These are phyloP conservation scores for Lithobius niger DNA, from an alignment of 1,140 invertebrate genomes.

Conservation along the genomic window DNA sequence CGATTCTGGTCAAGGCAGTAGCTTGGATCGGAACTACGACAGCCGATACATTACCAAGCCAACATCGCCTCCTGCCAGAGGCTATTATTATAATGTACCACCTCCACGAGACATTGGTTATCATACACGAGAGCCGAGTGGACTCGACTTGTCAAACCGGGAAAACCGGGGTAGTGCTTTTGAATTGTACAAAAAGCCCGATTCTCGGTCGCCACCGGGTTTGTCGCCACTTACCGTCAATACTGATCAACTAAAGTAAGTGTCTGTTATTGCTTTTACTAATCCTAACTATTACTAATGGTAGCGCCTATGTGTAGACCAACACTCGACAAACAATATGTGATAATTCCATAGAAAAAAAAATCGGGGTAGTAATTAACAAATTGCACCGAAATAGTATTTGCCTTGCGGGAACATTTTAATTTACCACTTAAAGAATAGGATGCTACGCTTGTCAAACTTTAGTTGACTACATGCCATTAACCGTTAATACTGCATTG, in stretches of 20 bases:
- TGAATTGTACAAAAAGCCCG: conserved; percentile 84
- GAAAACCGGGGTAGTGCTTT: conserved; percentile 89
- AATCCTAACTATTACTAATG: too few relatives aligned
- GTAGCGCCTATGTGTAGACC: too few relatives aligned
- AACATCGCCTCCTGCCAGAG: conserved; percentile 16
- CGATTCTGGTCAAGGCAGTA: conserved; percentile 37
- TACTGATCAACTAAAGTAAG: not conserved
- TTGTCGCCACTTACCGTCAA: not conserved
- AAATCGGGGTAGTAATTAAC: too few relatives aligned
- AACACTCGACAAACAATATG: too few relatives aligned
- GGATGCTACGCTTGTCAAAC: too few relatives aligned
- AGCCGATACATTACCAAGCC: conserved; percentile 6
- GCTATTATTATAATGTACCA: conserved; percentile 47
- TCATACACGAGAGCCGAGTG: conserved; percentile 41
- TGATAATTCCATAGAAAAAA: too few relatives aligned
- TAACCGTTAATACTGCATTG: too few relatives aligned
- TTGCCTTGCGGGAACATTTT: too few relatives aligned
- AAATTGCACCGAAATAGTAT: too few relatives aligned
- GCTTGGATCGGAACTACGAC: conserved; percentile 33
- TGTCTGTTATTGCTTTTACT: too few relatives aligned
- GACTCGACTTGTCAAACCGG: conserved; percentile 60
- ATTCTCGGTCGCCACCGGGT: conserved; percentile 20
- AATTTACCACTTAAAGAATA: too few relatives aligned
- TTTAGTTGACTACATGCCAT: too few relatives aligned
- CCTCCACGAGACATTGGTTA: conserved; percentile 31